Evolutionary conservation across 2,888 invertebrate species (phyloP), one percentile per base, ranked within the genome.

Genomic region (Eristalis tenax): DNA sequence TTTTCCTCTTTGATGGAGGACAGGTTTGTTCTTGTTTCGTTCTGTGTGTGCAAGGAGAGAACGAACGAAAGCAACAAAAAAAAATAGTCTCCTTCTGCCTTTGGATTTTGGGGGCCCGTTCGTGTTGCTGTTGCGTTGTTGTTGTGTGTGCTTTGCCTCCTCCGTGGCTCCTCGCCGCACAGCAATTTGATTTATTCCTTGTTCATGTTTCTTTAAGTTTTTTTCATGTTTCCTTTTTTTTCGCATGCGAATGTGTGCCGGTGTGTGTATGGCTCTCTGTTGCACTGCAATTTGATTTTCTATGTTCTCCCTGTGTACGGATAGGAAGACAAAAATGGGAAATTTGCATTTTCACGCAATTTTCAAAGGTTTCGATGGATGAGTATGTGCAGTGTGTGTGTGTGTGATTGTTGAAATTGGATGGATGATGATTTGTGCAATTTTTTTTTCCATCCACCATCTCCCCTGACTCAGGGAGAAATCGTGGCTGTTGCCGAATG

Each of bases 11-110:
- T 83, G 76, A 82, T 83, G 64, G 75, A 73, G 71, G 87, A 87
- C 87, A 87, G 87, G 87, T 87, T 83, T 79, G 57, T 87, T 83
- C 87, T 87, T 83, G 87, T 87, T 83, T 83, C 22, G 73, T 28
- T 59, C 18, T 23, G 18, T 22, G 63, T 43, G 63, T 43, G 23
- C 13, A 70, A 57, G 32, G 73, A 56, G 56, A 56, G 78, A 32
- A 59, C 26, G n/a, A 32, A 22, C 38, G 13, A 40, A 5, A 38
- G 43, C 56, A 80, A 43, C n/a, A 63, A 80, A 68, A 26, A 26
- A 26, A 26, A 26, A 26, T 26, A 26, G 57, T 73, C 71, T 82
- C 71, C 82, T 78, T 68, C 64, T 78, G 85, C 82, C 74, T 78
- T 69, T 74, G 61, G 66, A 66, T 83, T 86, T 86, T 78, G 83